A percentile compares a stretch with the other conserved stretches of the same genome.
Conservation (phyloP, 2,797 vertebrate genomes). For the Crocidura indochinensis region DNA sequence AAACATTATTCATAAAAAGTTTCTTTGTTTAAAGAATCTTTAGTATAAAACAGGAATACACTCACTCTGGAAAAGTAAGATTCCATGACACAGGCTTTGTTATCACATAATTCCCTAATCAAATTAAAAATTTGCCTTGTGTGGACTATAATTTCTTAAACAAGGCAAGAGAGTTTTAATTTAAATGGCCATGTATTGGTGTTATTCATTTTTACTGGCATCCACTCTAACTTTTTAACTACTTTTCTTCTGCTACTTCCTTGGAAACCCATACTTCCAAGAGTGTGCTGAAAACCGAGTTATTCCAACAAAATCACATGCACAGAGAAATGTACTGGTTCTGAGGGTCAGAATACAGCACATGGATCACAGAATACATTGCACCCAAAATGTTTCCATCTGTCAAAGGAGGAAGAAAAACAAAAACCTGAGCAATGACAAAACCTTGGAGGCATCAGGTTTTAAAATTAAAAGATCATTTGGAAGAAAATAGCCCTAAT, state of each 20-base stretch:
- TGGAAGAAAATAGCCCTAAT: not conserved
- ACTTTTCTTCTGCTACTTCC: constrained; percentile 14
- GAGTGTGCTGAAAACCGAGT: not conserved
- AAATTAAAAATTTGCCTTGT: constrained; percentile 18
- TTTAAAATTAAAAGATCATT: constrained; percentile 39
- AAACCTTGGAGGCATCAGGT: not conserved
- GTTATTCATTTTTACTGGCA: constrained; percentile 3
- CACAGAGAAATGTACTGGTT: not conserved
- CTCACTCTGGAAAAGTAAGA: constrained; percentile 26
- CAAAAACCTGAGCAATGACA: not conserved
- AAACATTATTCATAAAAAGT: constrained; percentile 4
- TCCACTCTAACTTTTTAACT: not conserved
- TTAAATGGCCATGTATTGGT: not conserved
- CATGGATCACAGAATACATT: not conserved
- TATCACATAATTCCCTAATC: not conserved
- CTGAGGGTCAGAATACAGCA: constrained; percentile 25
- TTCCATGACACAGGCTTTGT: not conserved
- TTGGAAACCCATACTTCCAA: constrained; percentile 35
- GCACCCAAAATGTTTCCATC: constrained; percentile 13
- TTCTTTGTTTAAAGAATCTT: constrained; percentile 21
- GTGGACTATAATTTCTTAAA: not conserved
- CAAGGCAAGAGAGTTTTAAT: not conserved
- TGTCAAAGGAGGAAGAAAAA: not conserved
- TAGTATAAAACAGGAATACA: constrained; percentile 3
- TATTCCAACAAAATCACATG: constrained; percentile 37